Evolutionary conservation across 2,888 invertebrate genomes (phyloP), one percentile per base, ranked within the genome.

Genomic region (Papilio gigon): DNA sequence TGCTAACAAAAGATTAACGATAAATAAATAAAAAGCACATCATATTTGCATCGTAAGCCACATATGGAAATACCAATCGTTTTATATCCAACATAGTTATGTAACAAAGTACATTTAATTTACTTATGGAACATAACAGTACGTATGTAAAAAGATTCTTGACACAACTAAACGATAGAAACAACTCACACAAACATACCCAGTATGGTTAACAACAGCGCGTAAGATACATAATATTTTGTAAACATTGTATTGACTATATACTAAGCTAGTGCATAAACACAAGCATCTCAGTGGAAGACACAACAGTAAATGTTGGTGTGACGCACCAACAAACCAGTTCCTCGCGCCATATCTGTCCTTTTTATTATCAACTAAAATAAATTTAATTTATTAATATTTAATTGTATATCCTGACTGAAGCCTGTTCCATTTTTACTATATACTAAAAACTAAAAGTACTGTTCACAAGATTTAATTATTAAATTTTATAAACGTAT

Each of bases 221-320:
- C 4, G 2, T 56, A 17, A 11, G 22, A 42, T 27, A 40, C 30
- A 5, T 20, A 56, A 56, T 20, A 20, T 56, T 6, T 25, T 25
- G 25, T 47, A 50, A 47, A 47, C 66, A 66, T 66, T 66, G n/a
- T 40, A 37, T 40, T 12, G 20, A 14, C n/a, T 33, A 59, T 30
- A 20, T 33, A 40, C 2, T 20, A 20, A 11, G 9, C 11, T 9
- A 17, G 42, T 44, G 20, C 3, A 47, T 22, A 44, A 44, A 12
- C 3, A 47, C 60, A 47, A 50, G 59, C 60, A 33, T n/a, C 33
- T 14, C 44, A 11, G 33, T 60, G 2, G 25, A 60, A 47, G 33
- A 1, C 35, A 50, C 25, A 22, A 50, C 17, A 9, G 9, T 11
- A 12, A 66, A 66, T 59, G 60, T 50, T 25, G 25, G 60, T 35